phyloP scores from a whole-genome alignment of 2,797 vertebrate species.

The Otolemur crassicaudatus region DNA sequence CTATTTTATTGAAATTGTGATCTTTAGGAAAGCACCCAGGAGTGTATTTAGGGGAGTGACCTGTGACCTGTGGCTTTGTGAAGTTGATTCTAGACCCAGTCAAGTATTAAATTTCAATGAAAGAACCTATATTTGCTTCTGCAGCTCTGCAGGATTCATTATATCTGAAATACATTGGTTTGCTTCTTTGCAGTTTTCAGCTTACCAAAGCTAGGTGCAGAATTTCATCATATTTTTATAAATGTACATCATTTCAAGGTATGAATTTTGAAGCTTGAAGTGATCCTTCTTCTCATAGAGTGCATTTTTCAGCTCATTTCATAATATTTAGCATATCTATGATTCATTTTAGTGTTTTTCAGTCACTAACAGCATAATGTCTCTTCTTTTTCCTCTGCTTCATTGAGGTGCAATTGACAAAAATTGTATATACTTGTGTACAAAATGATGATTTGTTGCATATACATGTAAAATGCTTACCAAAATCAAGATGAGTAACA shows the following conservation, averaged over 20 bases:
- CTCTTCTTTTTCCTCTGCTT: not conserved
- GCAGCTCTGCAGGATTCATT: not conserved
- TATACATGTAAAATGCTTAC: not conserved
- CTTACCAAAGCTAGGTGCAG: not conserved
- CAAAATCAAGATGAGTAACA: not conserved
- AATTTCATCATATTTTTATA: constrained; percentile 3
- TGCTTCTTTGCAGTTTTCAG: constrained; percentile 29
- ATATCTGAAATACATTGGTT: not conserved
- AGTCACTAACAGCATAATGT: not conserved
- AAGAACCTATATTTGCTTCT: constrained; percentile 2
- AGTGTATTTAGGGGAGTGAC: not conserved
- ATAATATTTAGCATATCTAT: not conserved
- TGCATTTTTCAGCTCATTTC: not conserved
- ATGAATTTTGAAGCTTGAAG: not conserved
- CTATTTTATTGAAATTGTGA: constrained; percentile 44
- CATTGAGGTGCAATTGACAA: not conserved
- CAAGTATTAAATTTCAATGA: constrained; percentile 52
- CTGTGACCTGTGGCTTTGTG: not conserved
- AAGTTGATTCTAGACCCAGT: not conserved
- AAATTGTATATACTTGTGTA: not conserved
- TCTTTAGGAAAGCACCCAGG: not conserved
- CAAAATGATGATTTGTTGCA: not conserved
- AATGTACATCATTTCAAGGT: not conserved
- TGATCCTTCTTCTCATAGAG: not conserved
- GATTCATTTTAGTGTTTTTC: not conserved